Percentiles rank a stretch among this genome's conserved stretches.
These are phyloP conservation scores for Pangasius larnaudii DNA, from an alignment of 2,797 vertebrate genomes.

Conservation along the genomic window DNA sequence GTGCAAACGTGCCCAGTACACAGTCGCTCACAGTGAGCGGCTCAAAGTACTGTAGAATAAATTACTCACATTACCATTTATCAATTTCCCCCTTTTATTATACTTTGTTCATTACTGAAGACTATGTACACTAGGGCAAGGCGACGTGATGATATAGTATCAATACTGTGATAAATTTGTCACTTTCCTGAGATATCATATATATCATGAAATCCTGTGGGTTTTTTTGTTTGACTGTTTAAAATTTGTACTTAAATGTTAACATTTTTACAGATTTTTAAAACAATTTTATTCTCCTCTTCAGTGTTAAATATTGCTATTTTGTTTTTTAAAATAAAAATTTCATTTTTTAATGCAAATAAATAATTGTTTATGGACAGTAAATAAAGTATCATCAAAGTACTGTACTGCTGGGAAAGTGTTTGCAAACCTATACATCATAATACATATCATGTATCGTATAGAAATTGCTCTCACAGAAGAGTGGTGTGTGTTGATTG, in stretches of 20 bases:
- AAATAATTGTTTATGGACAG: no score
- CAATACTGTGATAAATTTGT: neutral
- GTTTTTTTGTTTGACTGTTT: neutral
- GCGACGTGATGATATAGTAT: neutral
- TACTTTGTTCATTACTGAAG: neutral
- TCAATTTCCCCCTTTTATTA: neutral
- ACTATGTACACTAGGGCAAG: neutral
- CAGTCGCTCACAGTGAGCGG: neutral
- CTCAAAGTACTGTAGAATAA: neutral
- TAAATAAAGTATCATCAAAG: neutral
- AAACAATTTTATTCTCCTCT: neutral
- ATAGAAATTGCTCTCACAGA: neutral
- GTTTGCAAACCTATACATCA: neutral
- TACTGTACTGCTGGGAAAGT: neutral
- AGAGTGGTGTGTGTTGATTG: neutral
- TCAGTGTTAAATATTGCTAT: no score
- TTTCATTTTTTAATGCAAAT: no score
- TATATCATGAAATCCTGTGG: neutral
- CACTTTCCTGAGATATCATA: neutral
- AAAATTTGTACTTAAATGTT: neutral
- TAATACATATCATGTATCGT: neutral
- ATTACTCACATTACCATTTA: constrained; percentile 5
- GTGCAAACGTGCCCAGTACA: neutral
- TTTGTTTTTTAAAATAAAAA: no score
- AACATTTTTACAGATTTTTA: neutral